These are phyloP conservation scores for Coecobrya sp. DNA, from an alignment of 2,888 invertebrate genomes.

Conservation along the genomic window DNA sequence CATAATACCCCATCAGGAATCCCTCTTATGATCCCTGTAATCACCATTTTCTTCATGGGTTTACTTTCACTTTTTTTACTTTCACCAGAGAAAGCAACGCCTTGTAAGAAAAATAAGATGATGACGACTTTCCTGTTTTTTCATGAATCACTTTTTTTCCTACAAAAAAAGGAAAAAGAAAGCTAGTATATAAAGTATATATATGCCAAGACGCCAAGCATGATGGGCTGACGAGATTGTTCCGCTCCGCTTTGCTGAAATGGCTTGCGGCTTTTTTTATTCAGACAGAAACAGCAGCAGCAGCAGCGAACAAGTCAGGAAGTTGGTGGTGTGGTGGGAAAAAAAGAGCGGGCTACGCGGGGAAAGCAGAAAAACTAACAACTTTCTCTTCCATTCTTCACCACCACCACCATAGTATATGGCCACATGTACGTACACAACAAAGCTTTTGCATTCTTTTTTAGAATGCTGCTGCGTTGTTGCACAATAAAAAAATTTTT, in stretches of 20 bases:
- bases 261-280: conserved; percentile 6
- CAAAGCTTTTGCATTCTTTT: conserved; percentile 19
- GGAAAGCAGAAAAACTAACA: not conserved
- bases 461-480: not conserved
- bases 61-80: conserved; percentile 15
- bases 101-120: not conserved
- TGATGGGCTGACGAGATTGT: not conserved
- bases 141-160: not conserved
- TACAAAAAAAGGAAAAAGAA: not conserved
- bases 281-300: not conserved
- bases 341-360: not conserved
- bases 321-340: not conserved
- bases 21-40: conserved; percentile 63
- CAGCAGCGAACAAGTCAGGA: not conserved
- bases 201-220: not conserved
- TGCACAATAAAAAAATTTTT: conserved; percentile 5
- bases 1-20: conserved; percentile 61
- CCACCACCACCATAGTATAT: not conserved
- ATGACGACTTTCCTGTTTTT: not conserved
- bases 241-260: not conserved
- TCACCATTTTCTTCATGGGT: conserved; percentile 52
- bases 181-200: not conserved
- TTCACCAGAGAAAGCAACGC: not conserved
- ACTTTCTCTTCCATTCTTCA: not conserved
- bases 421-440: not conserved